phyloP scores from a whole-genome alignment of 2,888 invertebrate genomes.

The Agrotis segetum region DNA sequence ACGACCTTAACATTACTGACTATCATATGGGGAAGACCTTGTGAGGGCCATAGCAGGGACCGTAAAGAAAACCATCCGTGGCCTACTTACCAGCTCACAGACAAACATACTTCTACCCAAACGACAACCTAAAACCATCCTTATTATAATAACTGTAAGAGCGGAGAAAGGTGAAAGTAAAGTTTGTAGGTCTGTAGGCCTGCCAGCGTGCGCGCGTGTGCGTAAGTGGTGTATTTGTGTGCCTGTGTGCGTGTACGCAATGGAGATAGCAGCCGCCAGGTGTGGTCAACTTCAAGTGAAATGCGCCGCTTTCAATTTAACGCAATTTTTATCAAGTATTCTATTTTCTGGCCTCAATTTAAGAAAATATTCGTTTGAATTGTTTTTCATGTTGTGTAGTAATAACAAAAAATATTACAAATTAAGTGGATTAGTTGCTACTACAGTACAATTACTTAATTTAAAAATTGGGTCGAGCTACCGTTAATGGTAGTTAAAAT shows the following conservation, averaged over 20 bases:
- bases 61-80: conserved; percentile 86
- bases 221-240: conserved; percentile 70
- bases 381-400: background rate
- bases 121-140: conserved; percentile 65
- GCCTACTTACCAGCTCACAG: conserved; percentile 82
- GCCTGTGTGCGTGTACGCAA: conserved; percentile 85
- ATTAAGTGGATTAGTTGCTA: background rate
- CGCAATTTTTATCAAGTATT: background rate
- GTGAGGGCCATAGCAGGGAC: conserved; percentile 81
- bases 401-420: background rate
- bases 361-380: background rate
- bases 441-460: conserved; percentile 25
- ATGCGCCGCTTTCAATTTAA: conserved; percentile 79
- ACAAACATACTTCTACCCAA: conserved; percentile 63
- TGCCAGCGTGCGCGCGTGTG: conserved; percentile 76
- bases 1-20: conserved; percentile 77
- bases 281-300: conserved; percentile 82
- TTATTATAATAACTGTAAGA: conserved; percentile 69
- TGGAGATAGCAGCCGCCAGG: conserved; percentile 86
- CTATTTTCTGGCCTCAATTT: background rate
- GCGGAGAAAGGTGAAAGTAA: conserved; percentile 77
- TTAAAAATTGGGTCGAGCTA: conserved; percentile 45
- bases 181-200: conserved; percentile 90
- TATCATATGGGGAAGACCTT: conserved; percentile 78
- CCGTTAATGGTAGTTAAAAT: conserved; percentile 47